Evolutionary conservation across 1,140 invertebrate species (phyloP).

Genomic region (Dendroctonus valens): DNA sequence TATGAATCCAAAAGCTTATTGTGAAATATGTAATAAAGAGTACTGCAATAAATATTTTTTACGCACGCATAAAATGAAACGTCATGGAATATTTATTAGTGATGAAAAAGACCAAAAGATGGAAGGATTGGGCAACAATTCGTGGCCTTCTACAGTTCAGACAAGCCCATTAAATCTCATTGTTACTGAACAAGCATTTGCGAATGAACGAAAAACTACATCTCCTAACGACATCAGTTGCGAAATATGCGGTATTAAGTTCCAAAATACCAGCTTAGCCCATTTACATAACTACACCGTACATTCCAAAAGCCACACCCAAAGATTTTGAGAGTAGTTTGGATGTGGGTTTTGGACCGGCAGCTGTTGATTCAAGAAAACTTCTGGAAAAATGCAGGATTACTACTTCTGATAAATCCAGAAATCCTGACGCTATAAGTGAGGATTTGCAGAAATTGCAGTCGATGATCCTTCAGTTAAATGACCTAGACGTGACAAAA

Average conservation of each 20-base stretch:
- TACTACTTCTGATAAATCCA: slow-evolving; percentile 36
- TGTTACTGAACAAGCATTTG: slow-evolving; percentile 53
- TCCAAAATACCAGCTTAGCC: slow-evolving; percentile 52
- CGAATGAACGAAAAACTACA: slow-evolving; percentile 43
- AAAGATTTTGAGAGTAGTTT: slow-evolving; percentile 26
- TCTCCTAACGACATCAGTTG: slow-evolving; percentile 51
- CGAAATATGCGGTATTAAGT: slow-evolving; percentile 49
- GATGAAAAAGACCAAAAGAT: slow-evolving; percentile 54
- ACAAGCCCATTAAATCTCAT: slow-evolving; percentile 64
- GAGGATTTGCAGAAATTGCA: slow-evolving; percentile 86
- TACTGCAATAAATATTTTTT: slow-evolving; percentile 95
- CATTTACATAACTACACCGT: slow-evolving; percentile 52
- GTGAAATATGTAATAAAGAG: slow-evolving; percentile 92
- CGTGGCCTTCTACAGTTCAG: slow-evolving; percentile 55
- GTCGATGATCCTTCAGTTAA: slow-evolving; percentile 88
- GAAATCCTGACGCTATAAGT: slow-evolving; percentile 59
- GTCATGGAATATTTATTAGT: slow-evolving; percentile 69
- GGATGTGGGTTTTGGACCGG: slow-evolving; percentile 26
- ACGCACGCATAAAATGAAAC: slow-evolving; percentile 84
- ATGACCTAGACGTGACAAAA: slow-evolving; percentile 67
- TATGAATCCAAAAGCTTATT: slow-evolving; percentile 85
- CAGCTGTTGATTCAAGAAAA: slow-evolving; percentile 49
- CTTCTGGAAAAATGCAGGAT: slow-evolving; percentile 39
- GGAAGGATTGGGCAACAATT: slow-evolving; percentile 50
- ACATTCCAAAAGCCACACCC: slow-evolving; percentile 42